Base-by-base conservation (phyloP, 2,797 vertebrate genomes). In the Melanotaenia boesemani region DNA sequence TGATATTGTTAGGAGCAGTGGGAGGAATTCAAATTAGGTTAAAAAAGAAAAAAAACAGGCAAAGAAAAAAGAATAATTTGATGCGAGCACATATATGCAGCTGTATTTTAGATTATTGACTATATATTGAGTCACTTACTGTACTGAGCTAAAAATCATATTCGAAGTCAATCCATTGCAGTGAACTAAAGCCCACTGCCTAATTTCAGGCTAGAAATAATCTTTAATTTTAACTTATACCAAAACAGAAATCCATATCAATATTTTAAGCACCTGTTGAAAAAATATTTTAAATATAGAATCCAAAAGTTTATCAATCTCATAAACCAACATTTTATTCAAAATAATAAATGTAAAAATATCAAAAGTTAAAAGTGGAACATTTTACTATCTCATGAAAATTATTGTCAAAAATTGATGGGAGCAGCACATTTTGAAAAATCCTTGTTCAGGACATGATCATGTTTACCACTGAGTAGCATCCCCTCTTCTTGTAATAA, bases 1-100 rank as follows among this genome's bases (percentile, higher is more conserved):
- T 74, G 48, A 80, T 65, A 65, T 46, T 60, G 36, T 16, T 22
- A 70, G 64, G 80, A 58, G 18, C 11, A 46, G 74, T 76, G 52
- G 81, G 83, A 77, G 67, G 70, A 86, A 74, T 70, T 72, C 2
- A 73, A 61, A 39, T 28, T 20, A 56, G 20, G 55, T 48, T 18
- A 55, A 22, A 48, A 10, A 74, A 52, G 76, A 57, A 30, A 63
- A 63, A 57, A n/a, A 48, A n/a, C 20, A 48, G n/a, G 18, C 26
- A 57, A 48, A 81, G 18, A 16, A 30, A 74, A 64, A 54, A 77
- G 65, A 36, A 70, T 13, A 28, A 62, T 0, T 50, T 11, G 48
- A 20, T 39, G n/a, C 26, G 28, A n/a, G 39, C 8, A 64, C 30
- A 66, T 70, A 13, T 36, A 60, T 44, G 8, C 18, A 32, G 1